These are phyloP conservation scores for Clostera curtula DNA, from an alignment of 2,888 invertebrate genomes.

Conservation along the genomic window DNA sequence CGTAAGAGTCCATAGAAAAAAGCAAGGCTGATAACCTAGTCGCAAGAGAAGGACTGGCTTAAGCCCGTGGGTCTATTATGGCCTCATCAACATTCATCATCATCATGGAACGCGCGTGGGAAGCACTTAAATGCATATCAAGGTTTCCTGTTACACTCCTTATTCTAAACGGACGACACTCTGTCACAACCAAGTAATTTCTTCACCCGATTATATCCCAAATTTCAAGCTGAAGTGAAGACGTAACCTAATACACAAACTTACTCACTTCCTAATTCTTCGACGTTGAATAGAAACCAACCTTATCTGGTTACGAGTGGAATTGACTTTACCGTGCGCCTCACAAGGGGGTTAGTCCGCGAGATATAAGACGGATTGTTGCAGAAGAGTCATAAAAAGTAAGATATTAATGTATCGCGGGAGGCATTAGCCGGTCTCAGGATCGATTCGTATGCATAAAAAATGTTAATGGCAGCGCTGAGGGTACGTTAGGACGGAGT, in stretches of 20 bases:
- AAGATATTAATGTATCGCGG: conserved; percentile 76
- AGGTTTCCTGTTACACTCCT: too few species aligned
- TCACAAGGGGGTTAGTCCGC: conserved; percentile 28
- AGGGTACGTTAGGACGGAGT: conserved; percentile 52
- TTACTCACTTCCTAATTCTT: conserved; percentile 13
- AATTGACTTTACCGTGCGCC: conserved; percentile 5
- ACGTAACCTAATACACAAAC: conserved; percentile 28
- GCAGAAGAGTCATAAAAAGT: conserved; percentile 74
- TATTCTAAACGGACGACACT: too few species aligned
- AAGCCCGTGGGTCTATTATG: too few species aligned
- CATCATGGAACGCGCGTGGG: too few species aligned
- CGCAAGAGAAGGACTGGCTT: too few species aligned
- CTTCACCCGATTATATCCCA: conserved; percentile 23
- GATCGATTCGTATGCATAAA: conserved; percentile 75
- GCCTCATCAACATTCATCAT: too few species aligned
- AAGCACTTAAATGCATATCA: too few species aligned
- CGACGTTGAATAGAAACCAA: conserved; percentile 7
- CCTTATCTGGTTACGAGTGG: conserved; percentile 1
- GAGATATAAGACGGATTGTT: conserved; percentile 53
- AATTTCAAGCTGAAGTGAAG: conserved; percentile 31
- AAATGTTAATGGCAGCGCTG: conserved; percentile 69
- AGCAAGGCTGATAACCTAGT: too few species aligned
- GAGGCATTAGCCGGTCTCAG: conserved; percentile 69
- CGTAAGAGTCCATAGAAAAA: too few species aligned
- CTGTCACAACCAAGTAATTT: too few species aligned